phyloP scores from a whole-genome alignment of 2,113 vertebrate species.

The Corythornis vintsioides region DNA sequence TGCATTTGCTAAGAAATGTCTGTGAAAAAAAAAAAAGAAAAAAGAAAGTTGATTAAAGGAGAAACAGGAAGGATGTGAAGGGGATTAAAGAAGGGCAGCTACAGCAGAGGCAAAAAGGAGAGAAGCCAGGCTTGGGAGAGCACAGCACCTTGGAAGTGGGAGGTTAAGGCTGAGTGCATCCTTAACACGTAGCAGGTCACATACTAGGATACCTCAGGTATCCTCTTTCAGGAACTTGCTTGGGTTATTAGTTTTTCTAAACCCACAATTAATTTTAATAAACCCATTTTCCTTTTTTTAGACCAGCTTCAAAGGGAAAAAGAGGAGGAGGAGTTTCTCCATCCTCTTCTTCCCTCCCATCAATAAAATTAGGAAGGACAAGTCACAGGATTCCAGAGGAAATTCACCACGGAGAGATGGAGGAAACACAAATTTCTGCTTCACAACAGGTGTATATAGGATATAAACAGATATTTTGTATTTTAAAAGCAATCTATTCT shows the following conservation, averaged over 20 bases:
- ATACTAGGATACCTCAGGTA: neutral
- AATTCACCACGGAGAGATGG: neutral
- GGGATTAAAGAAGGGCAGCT: neutral
- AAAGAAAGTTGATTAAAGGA: neutral
- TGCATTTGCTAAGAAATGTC: neutral
- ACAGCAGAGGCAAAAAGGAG: neutral
- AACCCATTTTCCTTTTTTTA: slow-evolving; percentile 46
- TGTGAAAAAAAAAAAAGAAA: neutral
- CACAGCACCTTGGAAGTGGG: neutral
- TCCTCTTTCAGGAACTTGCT: slow-evolving; percentile 27
- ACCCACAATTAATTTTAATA: slow-evolving; percentile 58
- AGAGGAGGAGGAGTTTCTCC: slow-evolving; percentile 23
- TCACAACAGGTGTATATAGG: neutral
- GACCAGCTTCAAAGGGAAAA: slow-evolving; percentile 32
- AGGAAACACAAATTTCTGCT: neutral
- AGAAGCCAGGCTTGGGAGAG: neutral
- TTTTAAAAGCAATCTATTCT: neutral
- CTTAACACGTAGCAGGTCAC: neutral
- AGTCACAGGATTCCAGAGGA: neutral
- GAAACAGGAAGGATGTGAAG: neutral
- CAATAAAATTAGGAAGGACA: neutral
- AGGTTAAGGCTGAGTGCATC: neutral
- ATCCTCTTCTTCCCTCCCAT: neutral
- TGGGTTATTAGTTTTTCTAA: slow-evolving; percentile 20
- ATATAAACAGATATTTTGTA: neutral